Evolutionary conservation across 2,797 vertebrate species (phyloP).

Genomic region (Chromis chromis): DNA sequence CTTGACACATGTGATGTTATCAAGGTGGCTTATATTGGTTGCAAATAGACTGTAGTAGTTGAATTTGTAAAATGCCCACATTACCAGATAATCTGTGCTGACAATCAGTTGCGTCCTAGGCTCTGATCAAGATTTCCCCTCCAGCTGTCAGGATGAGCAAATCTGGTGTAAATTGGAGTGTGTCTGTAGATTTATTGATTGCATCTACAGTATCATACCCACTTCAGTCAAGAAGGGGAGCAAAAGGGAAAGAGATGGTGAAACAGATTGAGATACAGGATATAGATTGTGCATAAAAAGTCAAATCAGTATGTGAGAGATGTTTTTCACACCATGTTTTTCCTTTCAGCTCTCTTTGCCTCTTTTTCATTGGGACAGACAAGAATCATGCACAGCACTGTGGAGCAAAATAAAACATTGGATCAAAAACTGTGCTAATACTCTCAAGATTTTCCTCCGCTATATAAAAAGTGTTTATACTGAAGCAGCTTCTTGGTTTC

Average conservation of each 20-base stretch:
- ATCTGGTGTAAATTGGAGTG: slow-evolving; percentile 50
- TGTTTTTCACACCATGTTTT: slow-evolving; percentile 9
- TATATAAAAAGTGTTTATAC: neutral
- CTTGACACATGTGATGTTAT: slow-evolving; percentile 27
- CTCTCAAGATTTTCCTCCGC: neutral
- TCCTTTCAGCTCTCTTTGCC: neutral
- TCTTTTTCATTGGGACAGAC: neutral
- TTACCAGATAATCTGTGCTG: slow-evolving; percentile 54
- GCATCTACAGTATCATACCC: slow-evolving; percentile 30
- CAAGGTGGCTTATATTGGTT: slow-evolving; percentile 22
- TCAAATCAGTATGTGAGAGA: neutral
- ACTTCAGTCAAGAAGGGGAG: slow-evolving; percentile 14
- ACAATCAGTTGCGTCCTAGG: slow-evolving; percentile 32
- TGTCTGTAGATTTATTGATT: slow-evolving; percentile 51
- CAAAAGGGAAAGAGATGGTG: slow-evolving; percentile 9
- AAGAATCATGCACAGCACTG: neutral
- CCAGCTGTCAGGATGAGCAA: slow-evolving; percentile 40
- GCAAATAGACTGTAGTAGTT: slow-evolving; percentile 12
- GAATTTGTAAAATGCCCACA: slow-evolving; percentile 50
- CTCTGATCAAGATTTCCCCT: slow-evolving; percentile 56
- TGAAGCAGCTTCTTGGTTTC: neutral
- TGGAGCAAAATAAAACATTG: neutral
- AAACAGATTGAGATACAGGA: slow-evolving; percentile 9
- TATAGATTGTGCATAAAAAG: slow-evolving; percentile 15
- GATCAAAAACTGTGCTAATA: neutral